phyloP scores from a whole-genome alignment of 2,888 invertebrate genomes.

The Boloria selene region DNA sequence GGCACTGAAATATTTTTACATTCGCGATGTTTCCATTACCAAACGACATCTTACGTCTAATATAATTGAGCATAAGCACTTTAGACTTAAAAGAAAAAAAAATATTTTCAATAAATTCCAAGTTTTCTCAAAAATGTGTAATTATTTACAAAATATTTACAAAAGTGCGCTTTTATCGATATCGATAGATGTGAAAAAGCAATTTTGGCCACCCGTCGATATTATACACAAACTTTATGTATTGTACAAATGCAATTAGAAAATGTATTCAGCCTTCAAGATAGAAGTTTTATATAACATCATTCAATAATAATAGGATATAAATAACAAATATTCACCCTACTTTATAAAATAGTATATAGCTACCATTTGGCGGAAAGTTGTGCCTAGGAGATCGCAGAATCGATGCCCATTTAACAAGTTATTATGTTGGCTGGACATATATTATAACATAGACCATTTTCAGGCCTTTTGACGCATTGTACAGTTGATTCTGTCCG shows the following conservation, averaged over 20 bases:
- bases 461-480: neutral
- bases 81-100: conserved; percentile 68
- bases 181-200: conserved; percentile 57
- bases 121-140: conserved; percentile 64
- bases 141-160: conserved; percentile 80
- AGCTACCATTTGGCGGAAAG: conserved; percentile 10
- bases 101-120: conserved; percentile 56
- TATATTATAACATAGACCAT: neutral
- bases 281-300: conserved; percentile 37
- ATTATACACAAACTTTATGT: conserved; percentile 39
- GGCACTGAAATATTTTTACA: conserved; percentile 35
- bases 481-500: no score
- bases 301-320: conserved; percentile 51
- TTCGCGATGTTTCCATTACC: conserved; percentile 55
- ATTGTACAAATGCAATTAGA: conserved; percentile 45
- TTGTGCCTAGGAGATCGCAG: neutral
- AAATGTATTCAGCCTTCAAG: conserved; percentile 53
- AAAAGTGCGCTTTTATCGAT: conserved; percentile 62
- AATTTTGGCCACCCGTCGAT: conserved; percentile 71
- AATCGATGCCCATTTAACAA: neutral
- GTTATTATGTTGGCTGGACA: neutral
- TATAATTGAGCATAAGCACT: conserved; percentile 81
- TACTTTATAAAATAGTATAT: conserved; percentile 18
- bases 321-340: conserved; percentile 26
- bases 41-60: conserved; percentile 63